Base-by-base conservation (phyloP, 2,797 vertebrate genomes). In the Acipenser transmontanus region DNA sequence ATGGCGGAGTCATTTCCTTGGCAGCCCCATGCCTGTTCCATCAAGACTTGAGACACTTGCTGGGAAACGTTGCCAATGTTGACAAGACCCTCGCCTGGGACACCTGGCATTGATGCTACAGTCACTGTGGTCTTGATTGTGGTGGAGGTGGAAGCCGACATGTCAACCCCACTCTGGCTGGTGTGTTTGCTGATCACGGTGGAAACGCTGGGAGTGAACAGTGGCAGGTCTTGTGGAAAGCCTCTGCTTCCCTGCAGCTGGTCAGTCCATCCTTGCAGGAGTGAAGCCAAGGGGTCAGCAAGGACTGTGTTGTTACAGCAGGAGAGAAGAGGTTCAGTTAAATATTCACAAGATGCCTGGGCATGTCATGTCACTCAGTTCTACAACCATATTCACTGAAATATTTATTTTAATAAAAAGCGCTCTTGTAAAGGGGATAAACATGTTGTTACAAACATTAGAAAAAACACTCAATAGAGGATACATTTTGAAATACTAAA, bases 191-290 rank as follows among this genome's bases (percentile, higher is more conserved):
- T 85, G 72, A 90, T 89, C 74, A 87, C 77, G 0, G 81, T 81
- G 72, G 88, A 82, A 67, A 90, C 85, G 67, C 85, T 91, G 74
- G 87, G 81, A 57, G 82, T 86, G 80, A 91, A 89, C 7, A 61
- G 17, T 71, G 85, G 85, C 64, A 89, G 80, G 76, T 88, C 84
- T 74, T 84, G 71, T 4, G 78, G 70, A 12, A 85, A 73, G 73
- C 76, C 77, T 59, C 81, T 70, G 66, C 81, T 75, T 9, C n/a
- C n/a, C 52, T 54, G 52, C n/a, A 9, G 52, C n/a, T 54, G 52
- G 9, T n/a, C n/a, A n/a, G 69, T 78, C 76, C 62, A 76, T 78
- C 90, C 89, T 88, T 74, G 12, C 60, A 61, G 47, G 10, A 34
- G 17, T 20, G 7, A 8, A 8, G 60, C 17, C 6, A 54, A 54